A percentile compares a stretch with the other conserved stretches of the same genome.
These are phyloP conservation scores for Drosophila jambulina DNA, from an alignment of 1,140 invertebrate species.

Conservation along the genomic window DNA sequence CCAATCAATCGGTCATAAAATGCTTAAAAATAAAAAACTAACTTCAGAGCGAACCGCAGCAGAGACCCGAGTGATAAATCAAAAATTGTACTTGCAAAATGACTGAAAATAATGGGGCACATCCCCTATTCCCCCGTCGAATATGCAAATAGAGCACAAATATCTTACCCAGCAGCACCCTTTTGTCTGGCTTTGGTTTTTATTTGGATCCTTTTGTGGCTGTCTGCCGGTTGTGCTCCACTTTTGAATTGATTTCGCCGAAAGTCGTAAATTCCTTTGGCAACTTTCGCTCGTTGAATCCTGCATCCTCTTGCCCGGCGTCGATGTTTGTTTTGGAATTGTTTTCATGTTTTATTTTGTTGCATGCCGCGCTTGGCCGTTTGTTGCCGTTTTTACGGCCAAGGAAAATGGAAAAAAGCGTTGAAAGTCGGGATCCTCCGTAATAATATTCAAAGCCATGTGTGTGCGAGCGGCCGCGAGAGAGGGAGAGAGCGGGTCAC, in stretches of 20 bases:
- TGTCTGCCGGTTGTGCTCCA: constrained; percentile 51
- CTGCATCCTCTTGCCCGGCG: constrained; percentile 35
- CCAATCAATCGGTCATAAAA: constrained; percentile 54
- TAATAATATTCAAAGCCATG: constrained; percentile 79
- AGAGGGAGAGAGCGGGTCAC: constrained; percentile 26
- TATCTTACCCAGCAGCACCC: constrained; percentile 22
- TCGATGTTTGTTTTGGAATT: constrained; percentile 54
- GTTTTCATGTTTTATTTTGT: constrained; percentile 55
- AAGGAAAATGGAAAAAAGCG: constrained; percentile 58
- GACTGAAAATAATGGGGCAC: constrained; percentile 22
- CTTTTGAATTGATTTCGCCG: constrained; percentile 75
- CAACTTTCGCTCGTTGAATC: constrained; percentile 66
- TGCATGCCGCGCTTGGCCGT: constrained; percentile 9
- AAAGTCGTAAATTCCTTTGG: constrained; percentile 80
- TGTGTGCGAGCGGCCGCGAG: constrained; percentile 25
- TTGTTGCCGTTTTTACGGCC: constrained; percentile 35
- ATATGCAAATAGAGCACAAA: constrained; percentile 45
- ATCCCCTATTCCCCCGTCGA: constrained; percentile 28
- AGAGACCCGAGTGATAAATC: constrained; percentile 60
- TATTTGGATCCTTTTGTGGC: constrained; percentile 25
- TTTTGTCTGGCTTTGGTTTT: constrained; percentile 33
- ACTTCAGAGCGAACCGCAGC: constrained; percentile 33
- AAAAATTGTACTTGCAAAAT: constrained; percentile 45
- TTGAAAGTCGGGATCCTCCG: constrained; percentile 73
- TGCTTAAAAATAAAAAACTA: constrained; percentile 39